Conservation (phyloP, 64 coral and sea anemone species). For the Montipora sp. region DNA sequence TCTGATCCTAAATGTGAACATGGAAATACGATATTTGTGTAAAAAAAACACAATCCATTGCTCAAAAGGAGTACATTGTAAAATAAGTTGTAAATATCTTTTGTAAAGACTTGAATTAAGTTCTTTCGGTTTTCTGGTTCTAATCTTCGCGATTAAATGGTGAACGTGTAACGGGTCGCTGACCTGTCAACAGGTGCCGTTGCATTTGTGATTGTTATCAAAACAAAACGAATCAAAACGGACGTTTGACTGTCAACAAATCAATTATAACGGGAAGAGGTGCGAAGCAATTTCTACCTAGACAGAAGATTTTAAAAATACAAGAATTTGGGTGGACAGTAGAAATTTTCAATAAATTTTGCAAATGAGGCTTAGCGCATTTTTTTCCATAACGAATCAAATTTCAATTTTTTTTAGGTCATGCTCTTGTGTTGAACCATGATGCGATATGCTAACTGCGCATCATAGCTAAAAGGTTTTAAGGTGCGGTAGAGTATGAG, state of each 20-base stretch:
- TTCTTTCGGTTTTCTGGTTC: not conserved
- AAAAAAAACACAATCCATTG: no score
- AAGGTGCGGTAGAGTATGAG: constrained; percentile 8
- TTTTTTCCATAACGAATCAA: not conserved
- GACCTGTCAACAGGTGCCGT: constrained; percentile 36
- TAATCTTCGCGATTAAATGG: not conserved
- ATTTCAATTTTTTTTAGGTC: not conserved
- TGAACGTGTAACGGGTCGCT: not conserved
- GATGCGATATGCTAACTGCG: constrained; percentile 32
- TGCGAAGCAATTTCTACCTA: not conserved
- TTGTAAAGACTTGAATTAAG: not conserved
- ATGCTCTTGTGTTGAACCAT: not conserved
- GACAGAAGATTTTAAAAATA: not conserved
- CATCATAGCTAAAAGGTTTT: constrained; percentile 8
- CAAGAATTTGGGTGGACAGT: not conserved
- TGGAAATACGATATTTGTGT: no score
- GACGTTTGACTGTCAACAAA: not conserved
- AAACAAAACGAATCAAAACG: not conserved
- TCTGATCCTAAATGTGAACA: not conserved
- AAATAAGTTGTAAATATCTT: not conserved
- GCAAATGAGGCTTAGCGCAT: not conserved
- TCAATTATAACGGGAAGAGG: not conserved
- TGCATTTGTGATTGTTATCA: not conserved
- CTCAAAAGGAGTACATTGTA: no score
- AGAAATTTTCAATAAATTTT: not conserved